Evolutionary conservation across 1,140 invertebrate genomes (phyloP).

Genomic region (Babylonia areolata): DNA sequence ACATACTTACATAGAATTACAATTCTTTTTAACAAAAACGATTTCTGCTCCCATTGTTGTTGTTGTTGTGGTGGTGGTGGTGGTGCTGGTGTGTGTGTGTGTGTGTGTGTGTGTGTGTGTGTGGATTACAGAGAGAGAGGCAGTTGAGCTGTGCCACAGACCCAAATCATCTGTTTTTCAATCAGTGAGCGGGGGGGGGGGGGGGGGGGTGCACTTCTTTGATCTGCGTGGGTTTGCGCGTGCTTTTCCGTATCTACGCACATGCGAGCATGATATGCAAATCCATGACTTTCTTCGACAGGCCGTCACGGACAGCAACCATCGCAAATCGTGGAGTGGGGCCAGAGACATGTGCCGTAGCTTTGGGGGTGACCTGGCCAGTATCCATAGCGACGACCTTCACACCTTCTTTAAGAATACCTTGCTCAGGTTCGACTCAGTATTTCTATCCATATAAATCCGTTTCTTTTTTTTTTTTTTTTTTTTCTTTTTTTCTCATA

Average conservation of each 20-base stretch:
- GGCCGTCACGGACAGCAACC: slow-evolving; percentile 7
- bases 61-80: no score
- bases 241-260: background rate
- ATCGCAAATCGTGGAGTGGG: slow-evolving; percentile 52
- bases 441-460: no score
- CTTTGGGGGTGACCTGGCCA: slow-evolving; percentile 57
- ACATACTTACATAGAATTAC: no score
- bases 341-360: slow-evolving; percentile 54
- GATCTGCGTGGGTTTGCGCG: background rate
- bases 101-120: background rate
- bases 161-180: no score
- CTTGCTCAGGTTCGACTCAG: slow-evolving; percentile 51
- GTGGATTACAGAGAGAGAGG: background rate
- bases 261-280: background rate
- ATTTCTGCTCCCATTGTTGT: no score
- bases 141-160: background rate
- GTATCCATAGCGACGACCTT: slow-evolving; percentile 56
- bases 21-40: no score
- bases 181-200: no score
- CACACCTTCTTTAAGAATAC: slow-evolving; percentile 47
- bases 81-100: background rate
- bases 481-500: no score
- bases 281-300: background rate
- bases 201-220: background rate
- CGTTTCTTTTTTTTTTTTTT: no score